Percentiles rank a stretch among this genome's conserved stretches.
Conservation (phyloP, 2,888 invertebrate genomes). For the Pseudanteris insignis region DNA sequence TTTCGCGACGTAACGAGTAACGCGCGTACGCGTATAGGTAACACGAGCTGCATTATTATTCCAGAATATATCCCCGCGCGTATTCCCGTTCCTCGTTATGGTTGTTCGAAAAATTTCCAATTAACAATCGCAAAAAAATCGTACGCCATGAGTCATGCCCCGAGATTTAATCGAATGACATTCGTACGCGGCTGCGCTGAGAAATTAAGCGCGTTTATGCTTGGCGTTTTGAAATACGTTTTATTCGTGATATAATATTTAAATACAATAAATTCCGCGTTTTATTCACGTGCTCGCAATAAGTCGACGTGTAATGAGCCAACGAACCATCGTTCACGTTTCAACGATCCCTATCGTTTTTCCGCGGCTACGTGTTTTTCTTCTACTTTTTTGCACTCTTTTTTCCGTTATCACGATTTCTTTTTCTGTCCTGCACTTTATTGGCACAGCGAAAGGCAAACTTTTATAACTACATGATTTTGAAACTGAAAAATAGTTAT, state of each 20-base stretch:
- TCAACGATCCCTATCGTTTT: background rate
- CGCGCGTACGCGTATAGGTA: slow-evolving; percentile 40
- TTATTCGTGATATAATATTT: slow-evolving; percentile 9
- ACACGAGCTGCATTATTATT: slow-evolving; percentile 42
- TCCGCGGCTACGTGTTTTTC: no score
- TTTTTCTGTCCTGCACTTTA: no score
- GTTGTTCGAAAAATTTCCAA: slow-evolving; percentile 34
- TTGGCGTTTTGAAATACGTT: slow-evolving; percentile 13
- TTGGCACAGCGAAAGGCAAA: no score
- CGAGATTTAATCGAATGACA: slow-evolving; percentile 34
- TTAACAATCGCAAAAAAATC: slow-evolving; percentile 36
- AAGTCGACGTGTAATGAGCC: slow-evolving; percentile 2
- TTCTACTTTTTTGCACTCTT: no score
- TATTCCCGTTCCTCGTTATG: slow-evolving; percentile 34
- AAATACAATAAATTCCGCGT: slow-evolving; percentile 15
- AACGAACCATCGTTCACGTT: background rate
- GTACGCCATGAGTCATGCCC: slow-evolving; percentile 21
- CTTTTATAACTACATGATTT: no score
- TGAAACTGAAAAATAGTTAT: no score
- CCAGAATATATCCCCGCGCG: slow-evolving; percentile 26
- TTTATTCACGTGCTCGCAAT: slow-evolving; percentile 3
- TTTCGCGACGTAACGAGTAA: slow-evolving; percentile 44
- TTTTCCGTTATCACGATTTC: no score
- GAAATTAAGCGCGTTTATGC: slow-evolving; percentile 15
- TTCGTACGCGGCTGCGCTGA: slow-evolving; percentile 16